These are phyloP conservation scores for Saguinus imperator DNA, from an alignment of 2,113 vertebrate genomes.

Conservation along the genomic window DNA sequence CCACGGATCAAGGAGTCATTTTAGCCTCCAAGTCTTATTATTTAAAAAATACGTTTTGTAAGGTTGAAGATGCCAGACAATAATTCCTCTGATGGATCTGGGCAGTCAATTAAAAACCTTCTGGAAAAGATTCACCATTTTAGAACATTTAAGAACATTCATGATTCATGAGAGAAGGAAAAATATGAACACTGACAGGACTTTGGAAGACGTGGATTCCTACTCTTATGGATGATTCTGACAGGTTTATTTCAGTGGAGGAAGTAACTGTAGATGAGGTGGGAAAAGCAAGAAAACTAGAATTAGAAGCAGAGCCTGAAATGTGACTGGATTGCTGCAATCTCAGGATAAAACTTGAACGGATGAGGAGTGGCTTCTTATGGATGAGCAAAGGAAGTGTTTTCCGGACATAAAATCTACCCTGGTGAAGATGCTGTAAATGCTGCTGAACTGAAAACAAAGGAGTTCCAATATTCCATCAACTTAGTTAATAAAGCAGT, in stretches of 20 bases:
- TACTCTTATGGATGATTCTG: neutral
- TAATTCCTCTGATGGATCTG: neutral
- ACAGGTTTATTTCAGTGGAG: neutral
- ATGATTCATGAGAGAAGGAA: neutral
- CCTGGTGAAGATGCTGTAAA: neutral
- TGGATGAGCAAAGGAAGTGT: neutral
- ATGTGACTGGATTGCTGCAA: neutral
- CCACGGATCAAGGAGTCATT: neutral
- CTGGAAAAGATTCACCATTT: neutral
- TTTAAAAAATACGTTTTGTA: neutral
- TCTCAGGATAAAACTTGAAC: neutral
- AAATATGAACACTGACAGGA: neutral
- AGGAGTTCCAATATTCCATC: neutral
- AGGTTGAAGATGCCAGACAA: neutral
- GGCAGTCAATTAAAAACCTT: neutral
- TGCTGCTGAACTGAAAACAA: neutral
- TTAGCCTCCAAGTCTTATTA: neutral
- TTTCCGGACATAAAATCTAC: neutral
- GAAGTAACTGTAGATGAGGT: neutral
- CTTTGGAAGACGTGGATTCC: neutral
- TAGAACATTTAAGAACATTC: neutral
- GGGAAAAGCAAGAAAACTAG: neutral
- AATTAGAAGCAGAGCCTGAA: neutral
- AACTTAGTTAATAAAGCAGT: neutral
- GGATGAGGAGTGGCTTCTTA: neutral